Evolutionary conservation across 2,797 vertebrate genomes (phyloP).

Genomic region (Neosilurus hyrtlii): DNA sequence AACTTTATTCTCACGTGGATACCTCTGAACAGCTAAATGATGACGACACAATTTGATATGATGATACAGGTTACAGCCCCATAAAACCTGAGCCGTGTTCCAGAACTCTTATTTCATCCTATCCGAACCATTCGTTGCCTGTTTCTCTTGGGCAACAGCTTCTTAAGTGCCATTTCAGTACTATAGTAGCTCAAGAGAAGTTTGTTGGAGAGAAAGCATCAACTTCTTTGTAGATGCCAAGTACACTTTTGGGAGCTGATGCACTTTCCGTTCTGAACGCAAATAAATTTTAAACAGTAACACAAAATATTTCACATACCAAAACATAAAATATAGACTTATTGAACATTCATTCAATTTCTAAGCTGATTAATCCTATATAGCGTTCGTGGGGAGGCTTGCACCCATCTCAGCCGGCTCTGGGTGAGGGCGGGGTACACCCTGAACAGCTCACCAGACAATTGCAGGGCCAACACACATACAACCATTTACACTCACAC

Average conservation of each 20-base stretch:
- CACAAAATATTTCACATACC: neutral
- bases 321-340: neutral
- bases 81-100: neutral
- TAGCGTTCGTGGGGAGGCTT: no score
- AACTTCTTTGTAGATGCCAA: neutral
- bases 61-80: neutral
- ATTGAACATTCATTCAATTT: no score
- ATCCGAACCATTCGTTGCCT: neutral
- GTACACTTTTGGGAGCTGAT: neutral
- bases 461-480: no score
- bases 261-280: neutral
- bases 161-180: slow-evolving; percentile 1
- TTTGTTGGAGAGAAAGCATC: neutral
- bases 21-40: slow-evolving; percentile 40
- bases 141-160: neutral
- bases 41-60: slow-evolving; percentile 6
- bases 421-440: no score
- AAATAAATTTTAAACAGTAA: neutral
- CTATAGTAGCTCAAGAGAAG: neutral
- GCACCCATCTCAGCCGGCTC: no score
- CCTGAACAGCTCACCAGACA: no score
- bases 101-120: neutral
- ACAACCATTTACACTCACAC: no score
- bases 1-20: slow-evolving; percentile 36
- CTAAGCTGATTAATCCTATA: no score